Evolutionary conservation across 2,888 invertebrate genomes (phyloP), one percentile per base, ranked within the genome.

Genomic region (Himalopsyche anomala): DNA sequence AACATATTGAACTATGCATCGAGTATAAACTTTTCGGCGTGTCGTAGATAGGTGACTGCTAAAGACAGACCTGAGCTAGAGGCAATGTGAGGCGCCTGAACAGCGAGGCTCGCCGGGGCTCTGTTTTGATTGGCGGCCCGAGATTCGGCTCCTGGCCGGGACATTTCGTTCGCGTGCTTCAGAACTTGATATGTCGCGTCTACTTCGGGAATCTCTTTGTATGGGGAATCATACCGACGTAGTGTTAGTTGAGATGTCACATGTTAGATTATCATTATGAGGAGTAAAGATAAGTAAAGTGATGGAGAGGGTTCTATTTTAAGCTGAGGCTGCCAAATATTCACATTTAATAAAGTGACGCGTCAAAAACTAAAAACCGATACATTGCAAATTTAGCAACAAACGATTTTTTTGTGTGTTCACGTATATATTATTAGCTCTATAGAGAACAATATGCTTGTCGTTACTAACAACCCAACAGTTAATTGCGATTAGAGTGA

Each of bases 141-240:
- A 91, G 89, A 89, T 89, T 86, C 90, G 89, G 88, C 90, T 90
- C 91, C 91, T 90, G 93, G 92, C 91, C 94, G 95, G 90, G 95
- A 94, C 91, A 97, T 96, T 94, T 98, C 97, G 91, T 97, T 97
- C 91, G 98, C 98, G 92, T 98, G 97, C 94, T 98, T 98, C 94
- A 98, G 95, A 92, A 98, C 97, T 94, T 97, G 97, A 94, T 98
- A 98, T 92, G 97, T 97, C 93, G 96, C 96, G 95, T 98, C 98
- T 94, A 97, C 95, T 94, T 97, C 96, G 90, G 94, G 91, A 85
- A 89, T 89, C 92, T 93, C 94, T 93, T 93, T 80, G 86, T 79
- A 45, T 45, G 42, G 83, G 51, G 28, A 40, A 56, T 40, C 28
- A 51, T 17, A 54, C 54, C 45, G 19, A 15, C 38, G n/a, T 42